Base-by-base conservation (phyloP, 2,888 invertebrate species). In the Pardosa pseudoannulata region DNA sequence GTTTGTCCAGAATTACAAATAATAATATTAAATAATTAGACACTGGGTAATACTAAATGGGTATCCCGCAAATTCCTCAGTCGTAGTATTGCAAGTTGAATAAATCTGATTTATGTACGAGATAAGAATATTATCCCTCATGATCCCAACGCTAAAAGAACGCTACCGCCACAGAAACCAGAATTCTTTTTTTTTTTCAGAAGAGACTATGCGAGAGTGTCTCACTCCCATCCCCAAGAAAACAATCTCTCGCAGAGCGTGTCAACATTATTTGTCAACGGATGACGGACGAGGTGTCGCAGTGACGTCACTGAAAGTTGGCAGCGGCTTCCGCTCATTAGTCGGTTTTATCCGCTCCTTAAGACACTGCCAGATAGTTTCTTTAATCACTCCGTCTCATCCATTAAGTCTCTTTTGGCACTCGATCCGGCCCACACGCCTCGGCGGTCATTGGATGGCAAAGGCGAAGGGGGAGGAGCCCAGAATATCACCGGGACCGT, bases 321-420 rank as follows among this genome's bases (percentile, higher is more conserved):
- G 67, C 56, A 67, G 67, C 70, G 27, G 70, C 50, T 82, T 82
- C 82, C 82, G 82, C 82, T 82, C 82, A 82, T 82, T 82, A 82
- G 81, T 56, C n/a, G 32, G 32, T 39, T 79, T 72, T 65, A 46
- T 32, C 46, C 28, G 41, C 72, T 41, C 50, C n/a, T 19, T 46
- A 32, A 65, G 50, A n/a, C 19, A 68, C 41, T 9, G 82, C 70
- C 64, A 70, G 71, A 71, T 82, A 75, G 71, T 82, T 82, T 75
- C 46, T 75, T 70, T 82, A 82, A 82, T 82, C 82, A 70, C 41
- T 36, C 64, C 41, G 28, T 64, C 82, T 76, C 75, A 82, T 82
- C 75, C 32, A 76, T 82, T 82, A 76, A 19, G 23, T 19, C 23
- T 3, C 56, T 1, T 23, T 56, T 56, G 56, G 1, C 56, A 56